Percentiles rank a stretch among this genome's conserved stretches.
Conservation (phyloP, 35 echinoderm and acorn worm species). For the Strongylocentrotus purpuratus region DNA sequence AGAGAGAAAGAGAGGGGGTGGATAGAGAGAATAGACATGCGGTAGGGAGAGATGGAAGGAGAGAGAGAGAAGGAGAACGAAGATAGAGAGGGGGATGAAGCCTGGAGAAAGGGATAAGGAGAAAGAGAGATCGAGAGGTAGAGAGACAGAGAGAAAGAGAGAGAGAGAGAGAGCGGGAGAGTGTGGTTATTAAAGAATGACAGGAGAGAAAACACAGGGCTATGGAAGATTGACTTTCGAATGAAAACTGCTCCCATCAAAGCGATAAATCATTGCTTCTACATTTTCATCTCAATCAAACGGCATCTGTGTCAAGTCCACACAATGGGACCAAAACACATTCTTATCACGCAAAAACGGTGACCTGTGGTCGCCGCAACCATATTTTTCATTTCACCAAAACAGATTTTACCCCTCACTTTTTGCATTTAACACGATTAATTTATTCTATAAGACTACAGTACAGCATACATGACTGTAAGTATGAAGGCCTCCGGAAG, state of each 20-base stretch:
- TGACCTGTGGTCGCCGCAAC: neutral
- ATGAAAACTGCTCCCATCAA: slow-evolving; percentile 5
- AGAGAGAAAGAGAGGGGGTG: neutral
- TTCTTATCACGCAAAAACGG: slow-evolving; percentile 10
- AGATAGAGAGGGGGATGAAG: neutral
- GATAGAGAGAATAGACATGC: neutral
- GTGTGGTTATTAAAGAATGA: neutral
- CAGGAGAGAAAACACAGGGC: slow-evolving; percentile 6
- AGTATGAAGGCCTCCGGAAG: no score
- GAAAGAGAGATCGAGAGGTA: neutral
- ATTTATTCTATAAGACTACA: neutral
- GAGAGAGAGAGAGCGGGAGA: neutral
- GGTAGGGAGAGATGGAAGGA: neutral
- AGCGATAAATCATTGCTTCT: neutral
- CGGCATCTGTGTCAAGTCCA: slow-evolving; percentile 8
- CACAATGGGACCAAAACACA: slow-evolving; percentile 16
- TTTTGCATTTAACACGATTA: neutral
- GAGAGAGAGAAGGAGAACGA: neutral
- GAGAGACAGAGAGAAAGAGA: neutral
- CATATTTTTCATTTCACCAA: slow-evolving; percentile 4
- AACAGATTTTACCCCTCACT: neutral
- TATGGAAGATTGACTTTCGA: slow-evolving; percentile 10
- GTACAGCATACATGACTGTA: no score
- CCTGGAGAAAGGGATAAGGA: neutral
- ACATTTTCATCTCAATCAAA: neutral